phyloP scores from a whole-genome alignment of 2,113 vertebrate genomes.

The Anoplopoma fimbria region DNA sequence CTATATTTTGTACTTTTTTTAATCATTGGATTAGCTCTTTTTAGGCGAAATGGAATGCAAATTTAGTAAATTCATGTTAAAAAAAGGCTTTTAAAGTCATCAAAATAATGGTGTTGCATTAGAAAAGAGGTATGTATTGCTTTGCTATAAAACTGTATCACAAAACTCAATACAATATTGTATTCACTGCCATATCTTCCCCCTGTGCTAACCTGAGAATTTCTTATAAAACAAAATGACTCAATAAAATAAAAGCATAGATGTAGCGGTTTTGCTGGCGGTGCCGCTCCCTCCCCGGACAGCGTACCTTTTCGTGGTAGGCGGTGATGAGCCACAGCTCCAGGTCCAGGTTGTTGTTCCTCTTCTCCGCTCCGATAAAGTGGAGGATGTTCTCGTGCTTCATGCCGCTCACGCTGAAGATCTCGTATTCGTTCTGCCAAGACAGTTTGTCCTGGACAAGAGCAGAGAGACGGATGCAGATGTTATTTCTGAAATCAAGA shows the following conservation, averaged over 20 bases:
- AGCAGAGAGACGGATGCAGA: conserved; percentile 15
- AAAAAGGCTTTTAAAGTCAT: background rate
- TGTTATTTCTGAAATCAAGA: background rate
- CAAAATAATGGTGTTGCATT: background rate
- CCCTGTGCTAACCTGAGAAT: background rate
- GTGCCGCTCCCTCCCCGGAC: background rate
- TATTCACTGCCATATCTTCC: background rate
- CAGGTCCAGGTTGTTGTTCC: conserved; percentile 93
- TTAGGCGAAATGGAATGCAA: background rate
- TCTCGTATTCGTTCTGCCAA: conserved; percentile 99
- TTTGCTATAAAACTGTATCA: background rate
- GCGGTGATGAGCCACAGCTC: conserved; percentile 97
- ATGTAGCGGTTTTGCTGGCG: too few relatives aligned
- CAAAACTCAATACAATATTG: background rate
- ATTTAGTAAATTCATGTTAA: background rate
- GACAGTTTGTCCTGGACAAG: conserved; percentile 93
- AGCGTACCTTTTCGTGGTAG: conserved; percentile 95
- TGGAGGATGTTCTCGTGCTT: conserved; percentile 97
- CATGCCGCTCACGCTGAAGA: conserved; percentile 95
- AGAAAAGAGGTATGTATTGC: background rate
- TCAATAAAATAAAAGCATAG: background rate
- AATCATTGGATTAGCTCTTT: background rate
- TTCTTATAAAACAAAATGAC: background rate
- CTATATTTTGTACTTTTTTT: background rate
- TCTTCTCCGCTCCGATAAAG: conserved; percentile 96